phyloP scores from a whole-genome alignment of 2,888 invertebrate genomes.

The Fragum whitleyi region DNA sequence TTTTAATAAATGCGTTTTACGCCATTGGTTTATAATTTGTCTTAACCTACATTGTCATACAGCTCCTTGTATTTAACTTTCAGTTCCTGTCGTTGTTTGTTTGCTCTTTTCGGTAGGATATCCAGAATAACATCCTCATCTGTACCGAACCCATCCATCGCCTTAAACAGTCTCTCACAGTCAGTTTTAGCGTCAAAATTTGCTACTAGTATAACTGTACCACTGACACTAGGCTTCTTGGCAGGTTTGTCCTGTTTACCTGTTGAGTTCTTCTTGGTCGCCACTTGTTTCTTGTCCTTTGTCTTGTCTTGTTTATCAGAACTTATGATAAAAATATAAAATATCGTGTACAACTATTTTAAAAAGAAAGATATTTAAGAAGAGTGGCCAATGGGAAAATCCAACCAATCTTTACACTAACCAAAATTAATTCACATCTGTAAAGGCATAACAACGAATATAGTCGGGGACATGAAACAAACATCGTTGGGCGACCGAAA shows the following conservation, averaged over 20 bases:
- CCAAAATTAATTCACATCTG: too few species aligned
- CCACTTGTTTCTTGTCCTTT: slow-evolving; percentile 29
- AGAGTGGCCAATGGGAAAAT: too few species aligned
- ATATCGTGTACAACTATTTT: too few species aligned
- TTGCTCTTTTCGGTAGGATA: slow-evolving; percentile 72
- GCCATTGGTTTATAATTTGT: too few species aligned
- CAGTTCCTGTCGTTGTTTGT: slow-evolving; percentile 77
- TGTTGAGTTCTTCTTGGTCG: slow-evolving; percentile 18
- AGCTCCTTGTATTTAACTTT: slow-evolving; percentile 74
- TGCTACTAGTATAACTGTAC: slow-evolving; percentile 61
- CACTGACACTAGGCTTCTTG: slow-evolving; percentile 8
- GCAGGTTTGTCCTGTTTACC: slow-evolving; percentile 11
- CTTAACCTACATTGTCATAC: slow-evolving; percentile 73
- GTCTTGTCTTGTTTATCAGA: slow-evolving; percentile 4
- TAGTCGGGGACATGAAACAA: too few species aligned
- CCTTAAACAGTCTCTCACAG: slow-evolving; percentile 71
- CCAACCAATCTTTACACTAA: too few species aligned
- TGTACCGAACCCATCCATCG: slow-evolving; percentile 77
- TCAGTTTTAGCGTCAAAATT: slow-evolving; percentile 73
- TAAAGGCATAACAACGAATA: too few species aligned
- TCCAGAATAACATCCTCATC: slow-evolving; percentile 76
- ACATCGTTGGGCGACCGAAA: too few species aligned
- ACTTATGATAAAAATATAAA: background rate
- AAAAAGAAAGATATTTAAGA: too few species aligned
- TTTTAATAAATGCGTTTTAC: too few species aligned